phyloP scores from a whole-genome alignment of 2,797 vertebrate species.

The Tapirus indicus region DNA sequence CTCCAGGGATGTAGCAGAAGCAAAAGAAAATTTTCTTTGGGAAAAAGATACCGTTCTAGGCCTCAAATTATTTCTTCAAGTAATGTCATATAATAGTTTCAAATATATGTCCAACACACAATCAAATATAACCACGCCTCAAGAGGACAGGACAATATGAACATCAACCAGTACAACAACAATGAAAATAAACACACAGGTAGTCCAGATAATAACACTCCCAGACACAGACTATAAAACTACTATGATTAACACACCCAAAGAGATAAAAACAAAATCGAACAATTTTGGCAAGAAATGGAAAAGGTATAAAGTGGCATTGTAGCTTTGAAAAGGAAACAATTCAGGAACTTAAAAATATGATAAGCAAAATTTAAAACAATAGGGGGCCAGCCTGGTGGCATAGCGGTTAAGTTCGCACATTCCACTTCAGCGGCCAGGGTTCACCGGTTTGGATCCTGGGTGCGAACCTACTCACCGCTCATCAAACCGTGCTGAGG shows the following conservation, averaged over 20 bases:
- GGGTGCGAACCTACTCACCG: too few relatives aligned
- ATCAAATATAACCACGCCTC: not conserved
- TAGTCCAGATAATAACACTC: not conserved
- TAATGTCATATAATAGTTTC: not conserved
- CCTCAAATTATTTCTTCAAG: not conserved
- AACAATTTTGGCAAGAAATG: not conserved
- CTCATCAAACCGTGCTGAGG: too few relatives aligned
- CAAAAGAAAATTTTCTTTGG: constrained; percentile 16
- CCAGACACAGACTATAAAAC: not conserved
- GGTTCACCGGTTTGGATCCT: too few relatives aligned
- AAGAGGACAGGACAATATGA: not conserved
- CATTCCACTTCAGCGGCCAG: too few relatives aligned
- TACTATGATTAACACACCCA: not conserved
- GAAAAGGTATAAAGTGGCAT: not conserved
- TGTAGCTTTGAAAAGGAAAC: not conserved
- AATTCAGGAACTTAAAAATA: not conserved
- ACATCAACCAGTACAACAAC: not conserved
- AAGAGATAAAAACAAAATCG: not conserved
- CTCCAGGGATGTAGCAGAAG: not conserved
- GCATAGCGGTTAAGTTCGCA: too few relatives aligned
- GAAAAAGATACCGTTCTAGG: not conserved
- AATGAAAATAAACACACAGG: not conserved
- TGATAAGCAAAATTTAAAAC: not conserved
- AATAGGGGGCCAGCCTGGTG: not conserved
- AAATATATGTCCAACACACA: not conserved